Conservation (phyloP, 2,113 vertebrate species). For the Andinoacara biseriatus region DNA sequence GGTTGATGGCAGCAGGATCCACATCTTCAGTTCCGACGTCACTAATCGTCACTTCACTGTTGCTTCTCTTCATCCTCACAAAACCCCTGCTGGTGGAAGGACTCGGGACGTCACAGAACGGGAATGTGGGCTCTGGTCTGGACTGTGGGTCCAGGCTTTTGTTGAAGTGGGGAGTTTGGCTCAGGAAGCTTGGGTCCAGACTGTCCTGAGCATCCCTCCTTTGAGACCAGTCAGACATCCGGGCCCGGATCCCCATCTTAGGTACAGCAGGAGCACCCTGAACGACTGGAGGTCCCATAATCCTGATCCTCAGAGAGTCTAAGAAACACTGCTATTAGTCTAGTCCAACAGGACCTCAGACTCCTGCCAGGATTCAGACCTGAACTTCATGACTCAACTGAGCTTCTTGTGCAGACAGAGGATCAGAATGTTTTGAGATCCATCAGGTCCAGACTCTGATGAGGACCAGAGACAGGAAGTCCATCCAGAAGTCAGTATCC, state of each 20-base stretch:
- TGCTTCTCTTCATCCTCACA: neutral
- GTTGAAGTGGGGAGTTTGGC: neutral
- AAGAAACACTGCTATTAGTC: neutral
- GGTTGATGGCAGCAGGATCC: neutral
- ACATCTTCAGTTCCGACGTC: neutral
- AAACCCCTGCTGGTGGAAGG: conserved; percentile 1
- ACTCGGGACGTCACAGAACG: neutral
- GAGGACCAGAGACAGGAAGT: neutral
- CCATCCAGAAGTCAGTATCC: neutral
- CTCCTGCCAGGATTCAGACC: neutral
- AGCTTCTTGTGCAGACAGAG: no score
- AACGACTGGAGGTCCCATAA: conserved; percentile 1
- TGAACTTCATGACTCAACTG: neutral
- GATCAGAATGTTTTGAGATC: neutral
- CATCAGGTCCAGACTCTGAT: neutral
- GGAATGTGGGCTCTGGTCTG: neutral
- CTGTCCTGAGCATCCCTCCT: neutral
- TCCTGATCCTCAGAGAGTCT: neutral
- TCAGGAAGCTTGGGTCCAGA: neutral
- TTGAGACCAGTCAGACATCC: neutral
- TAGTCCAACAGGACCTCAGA: neutral
- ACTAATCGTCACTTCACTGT: neutral
- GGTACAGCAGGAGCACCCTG: conserved; percentile 7
- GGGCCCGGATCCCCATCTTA: conserved; percentile 14
- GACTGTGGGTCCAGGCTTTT: neutral